phyloP scores from a whole-genome alignment of 2,888 invertebrate species.

The Dryococelus australis region DNA sequence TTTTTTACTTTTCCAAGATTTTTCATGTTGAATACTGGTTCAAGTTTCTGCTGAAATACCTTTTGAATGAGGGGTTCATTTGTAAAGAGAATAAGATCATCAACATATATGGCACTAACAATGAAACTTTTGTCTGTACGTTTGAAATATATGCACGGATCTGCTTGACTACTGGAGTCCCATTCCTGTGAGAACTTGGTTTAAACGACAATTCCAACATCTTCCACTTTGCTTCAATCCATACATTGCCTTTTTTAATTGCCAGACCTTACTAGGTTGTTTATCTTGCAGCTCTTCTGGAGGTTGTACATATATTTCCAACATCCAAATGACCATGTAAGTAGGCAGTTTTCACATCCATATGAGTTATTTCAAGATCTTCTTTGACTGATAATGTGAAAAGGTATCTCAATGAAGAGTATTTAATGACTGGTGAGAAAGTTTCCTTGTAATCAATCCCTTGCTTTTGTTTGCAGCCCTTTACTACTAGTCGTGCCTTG shows the following conservation, averaged over 20 bases:
- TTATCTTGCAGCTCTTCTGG: neutral
- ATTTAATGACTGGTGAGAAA: too few species aligned
- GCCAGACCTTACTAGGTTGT: too few species aligned
- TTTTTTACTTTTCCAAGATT: neutral
- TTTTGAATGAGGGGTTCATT: neutral
- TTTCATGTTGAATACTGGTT: neutral
- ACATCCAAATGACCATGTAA: neutral
- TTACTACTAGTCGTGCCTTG: neutral
- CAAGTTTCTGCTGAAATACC: neutral
- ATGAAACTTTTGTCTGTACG: neutral
- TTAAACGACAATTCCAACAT: too few species aligned
- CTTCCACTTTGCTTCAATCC: too few species aligned
- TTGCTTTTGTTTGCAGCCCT: neutral
- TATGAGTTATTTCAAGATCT: too few species aligned
- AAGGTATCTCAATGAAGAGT: too few species aligned
- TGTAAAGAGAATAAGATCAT: too few species aligned
- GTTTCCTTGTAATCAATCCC: neutral
- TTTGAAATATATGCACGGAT: neutral
- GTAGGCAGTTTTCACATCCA: too few species aligned
- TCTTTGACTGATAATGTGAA: too few species aligned
- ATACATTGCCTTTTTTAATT: too few species aligned
- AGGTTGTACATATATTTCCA: neutral
- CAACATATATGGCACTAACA: too few species aligned
- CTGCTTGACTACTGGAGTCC: neutral
- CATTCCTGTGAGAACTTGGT: too few species aligned